phyloP scores from a whole-genome alignment of 2,113 vertebrate species.

The Pontoporia blainvillei region DNA sequence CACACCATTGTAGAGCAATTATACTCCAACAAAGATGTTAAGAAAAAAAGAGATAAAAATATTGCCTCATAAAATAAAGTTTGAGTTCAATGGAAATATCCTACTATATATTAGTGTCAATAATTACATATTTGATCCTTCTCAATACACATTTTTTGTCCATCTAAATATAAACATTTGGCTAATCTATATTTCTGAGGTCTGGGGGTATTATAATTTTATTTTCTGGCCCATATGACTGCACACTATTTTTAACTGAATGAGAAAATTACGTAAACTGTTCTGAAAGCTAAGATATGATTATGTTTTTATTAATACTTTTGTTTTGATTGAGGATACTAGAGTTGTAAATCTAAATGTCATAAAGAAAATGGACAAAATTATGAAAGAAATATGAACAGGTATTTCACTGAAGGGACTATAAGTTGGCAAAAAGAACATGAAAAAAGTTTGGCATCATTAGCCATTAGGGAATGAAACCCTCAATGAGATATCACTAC shows the following conservation, averaged over 20 bases:
- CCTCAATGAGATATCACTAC: background rate
- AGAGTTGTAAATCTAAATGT: background rate
- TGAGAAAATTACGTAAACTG: background rate
- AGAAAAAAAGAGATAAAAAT: background rate
- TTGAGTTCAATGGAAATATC: background rate
- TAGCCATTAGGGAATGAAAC: background rate
- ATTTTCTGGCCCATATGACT: background rate
- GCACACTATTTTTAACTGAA: background rate
- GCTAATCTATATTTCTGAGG: background rate
- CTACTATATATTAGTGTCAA: background rate
- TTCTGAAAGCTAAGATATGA: background rate
- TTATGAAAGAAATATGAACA: background rate
- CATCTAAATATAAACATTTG: background rate
- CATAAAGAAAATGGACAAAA: background rate
- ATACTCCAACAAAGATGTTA: background rate
- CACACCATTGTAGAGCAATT: no score
- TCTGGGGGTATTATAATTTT: background rate
- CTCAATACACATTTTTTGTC: background rate
- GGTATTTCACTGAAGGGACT: background rate
- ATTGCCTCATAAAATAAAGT: background rate
- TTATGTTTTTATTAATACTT: background rate
- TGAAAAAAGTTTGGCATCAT: background rate
- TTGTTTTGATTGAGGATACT: background rate
- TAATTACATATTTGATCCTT: background rate
- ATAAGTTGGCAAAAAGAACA: background rate